Base-by-base conservation (phyloP, 30 jellyfish, hydroid and myxozoan species). In the Aurelia coerulea region DNA sequence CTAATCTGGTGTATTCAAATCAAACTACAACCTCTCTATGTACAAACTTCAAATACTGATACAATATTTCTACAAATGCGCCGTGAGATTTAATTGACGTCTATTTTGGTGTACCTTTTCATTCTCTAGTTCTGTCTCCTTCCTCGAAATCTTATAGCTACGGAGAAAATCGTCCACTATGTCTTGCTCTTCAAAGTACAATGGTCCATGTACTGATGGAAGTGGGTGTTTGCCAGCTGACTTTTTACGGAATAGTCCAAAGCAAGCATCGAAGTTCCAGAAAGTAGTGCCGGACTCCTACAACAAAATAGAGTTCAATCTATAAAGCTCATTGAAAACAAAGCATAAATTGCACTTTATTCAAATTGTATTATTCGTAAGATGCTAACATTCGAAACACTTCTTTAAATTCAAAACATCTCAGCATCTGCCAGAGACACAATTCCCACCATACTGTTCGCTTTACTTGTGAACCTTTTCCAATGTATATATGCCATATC, bases 201-300 rank as follows among this genome's bases (percentile, higher is more conserved):
- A 42, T 12, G 89, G 89, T 64, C 89, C 89, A 63, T 79, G 89
- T 11, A 39, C 46, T 35, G 89, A 79, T 2, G 89, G 89, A 2
- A 62, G 42, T 34, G 89, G 79, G 46, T 5, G 29, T 46, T 79
- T 79, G 46, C 77, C 74, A 74, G 85, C 85, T 11, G 72, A 74
- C n/a, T 74, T 74, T 74, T 74, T 74, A 15, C 85, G 70, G 49
- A 74, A 74, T 5, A 74, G 71, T n/a, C 85, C 85, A 74, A 74
- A 74, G 71, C 85, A 74, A 39, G 85, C 85, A 74, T 74, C 85
- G 23, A 74, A 53, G 85, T 74, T 74, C 85, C 85, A 74, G 49
- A 74, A 74, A 2, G 70, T 74, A 16, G 85, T 42, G n/a, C 72
- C 85, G n/a, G 71, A 41, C n/a, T 42, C 85, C 85, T 74, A 53